Evolutionary conservation across 2,113 vertebrate genomes (phyloP), one percentile per base, ranked within the genome.

Genomic region (Ia io): DNA sequence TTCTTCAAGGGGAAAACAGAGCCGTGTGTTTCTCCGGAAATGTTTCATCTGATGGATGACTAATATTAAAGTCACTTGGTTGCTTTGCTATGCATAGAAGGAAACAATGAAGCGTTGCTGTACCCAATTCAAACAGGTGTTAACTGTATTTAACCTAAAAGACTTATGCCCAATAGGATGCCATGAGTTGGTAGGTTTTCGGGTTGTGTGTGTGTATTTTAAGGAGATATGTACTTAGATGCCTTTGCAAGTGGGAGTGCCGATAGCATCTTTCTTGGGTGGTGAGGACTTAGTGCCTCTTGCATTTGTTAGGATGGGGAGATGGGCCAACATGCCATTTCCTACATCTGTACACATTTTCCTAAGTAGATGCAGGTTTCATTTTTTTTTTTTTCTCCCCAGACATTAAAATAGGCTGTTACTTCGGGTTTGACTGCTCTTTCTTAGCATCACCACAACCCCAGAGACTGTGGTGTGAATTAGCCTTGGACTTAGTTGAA

Each of bases 21-120:
- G 84, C 83, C 37, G 69, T 97, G 94, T 96, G 94, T 95, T 95
- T 87, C 82, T 96, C 16, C 0, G 65, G 88, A 95, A n/a, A 94
- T 95, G 95, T 97, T 96, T 88, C 65, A 65, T 97, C 91, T 93
- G 91, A 92, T 90, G 92, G 97, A 90, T 28, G 73, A 95, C 95
- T 94, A 93, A 96, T 73, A 93, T 95, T 96, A 85, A 95, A 91
- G 97, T 94, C 91, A 69, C 73, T 92, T 87, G 97, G 71, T 93
- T 92, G 96, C 51, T 96, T 96, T 93, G 61, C 84, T 74, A 6
- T 88, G 61, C 8, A 1, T 22, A 0, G 37, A 95, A 91, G 86
- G 89, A 95, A 87, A 94, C 95, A 96, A 87, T 95, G 47, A 96
- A 88, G 51, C 8, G 2, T 67, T 9, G 3, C 28, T 79, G 35